Percentiles rank a stretch among this genome's conserved stretches.
Evolutionary conservation across 2,113 vertebrate species (phyloP).

Genomic region (Laticauda colubrina): DNA sequence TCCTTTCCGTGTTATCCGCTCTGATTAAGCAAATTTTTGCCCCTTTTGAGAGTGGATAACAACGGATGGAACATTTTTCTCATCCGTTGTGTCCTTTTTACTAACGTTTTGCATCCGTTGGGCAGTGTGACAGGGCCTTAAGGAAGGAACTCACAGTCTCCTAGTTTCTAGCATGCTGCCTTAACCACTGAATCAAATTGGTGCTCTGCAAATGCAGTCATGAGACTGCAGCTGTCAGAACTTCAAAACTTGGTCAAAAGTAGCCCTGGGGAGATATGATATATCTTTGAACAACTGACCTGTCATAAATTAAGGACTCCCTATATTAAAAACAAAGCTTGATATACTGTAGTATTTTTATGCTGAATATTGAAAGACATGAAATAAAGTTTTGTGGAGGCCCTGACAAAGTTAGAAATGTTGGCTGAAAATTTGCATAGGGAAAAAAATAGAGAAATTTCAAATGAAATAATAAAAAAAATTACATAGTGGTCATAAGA

Average conservation of each 20-base stretch:
- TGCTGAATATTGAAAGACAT: not conserved
- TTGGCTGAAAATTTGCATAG: not conserved
- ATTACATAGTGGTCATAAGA: not conserved
- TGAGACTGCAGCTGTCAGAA: not conserved
- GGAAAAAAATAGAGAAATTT: not conserved
- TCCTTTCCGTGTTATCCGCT: too few species aligned
- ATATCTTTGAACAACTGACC: not conserved
- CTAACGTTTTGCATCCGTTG: too few species aligned
- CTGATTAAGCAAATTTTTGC: too few species aligned
- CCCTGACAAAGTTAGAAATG: conserved; percentile 10
- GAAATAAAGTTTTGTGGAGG: conserved; percentile 10
- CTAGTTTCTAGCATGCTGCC: not conserved
- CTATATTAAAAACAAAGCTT: not conserved
- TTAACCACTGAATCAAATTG: not conserved
- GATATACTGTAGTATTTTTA: not conserved
- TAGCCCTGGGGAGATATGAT: not conserved
- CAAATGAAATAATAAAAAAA: conserved; percentile 24
- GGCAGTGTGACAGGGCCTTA: too few species aligned
- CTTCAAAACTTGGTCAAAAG: not conserved
- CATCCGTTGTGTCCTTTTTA: too few species aligned
- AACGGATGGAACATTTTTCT: too few species aligned
- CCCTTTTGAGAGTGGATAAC: too few species aligned
- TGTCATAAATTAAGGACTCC: not conserved
- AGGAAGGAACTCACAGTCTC: not conserved
- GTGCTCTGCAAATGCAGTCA: not conserved